Evolutionary conservation across 2,113 vertebrate genomes (phyloP).

Genomic region (Probosciger aterrimus): DNA sequence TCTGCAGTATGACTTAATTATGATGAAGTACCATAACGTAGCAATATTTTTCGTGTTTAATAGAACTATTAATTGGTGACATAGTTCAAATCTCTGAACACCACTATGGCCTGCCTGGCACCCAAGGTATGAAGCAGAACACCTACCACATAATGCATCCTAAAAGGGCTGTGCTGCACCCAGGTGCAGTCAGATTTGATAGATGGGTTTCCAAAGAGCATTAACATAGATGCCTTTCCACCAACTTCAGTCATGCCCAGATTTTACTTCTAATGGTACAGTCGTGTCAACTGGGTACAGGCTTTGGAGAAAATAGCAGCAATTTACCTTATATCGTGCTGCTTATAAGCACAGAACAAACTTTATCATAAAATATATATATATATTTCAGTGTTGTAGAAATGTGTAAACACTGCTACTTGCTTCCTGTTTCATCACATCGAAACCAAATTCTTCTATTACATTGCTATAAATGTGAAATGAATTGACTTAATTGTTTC

Average conservation of each 20-base stretch:
- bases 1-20: neutral
- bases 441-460: neutral
- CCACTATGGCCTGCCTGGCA: neutral
- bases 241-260: neutral
- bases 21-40: neutral
- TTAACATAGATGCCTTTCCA: neutral
- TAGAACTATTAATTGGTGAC: neutral
- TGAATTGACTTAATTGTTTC: neutral
- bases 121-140: neutral
- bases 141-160: neutral
- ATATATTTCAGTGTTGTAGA: neutral
- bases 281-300: neutral
- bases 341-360: neutral
- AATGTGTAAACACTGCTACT: neutral
- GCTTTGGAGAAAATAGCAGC: neutral
- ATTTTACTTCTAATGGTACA: neutral
- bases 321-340: neutral
- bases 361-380: neutral
- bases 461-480: neutral
- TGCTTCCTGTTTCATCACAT: neutral
- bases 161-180: neutral
- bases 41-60: neutral
- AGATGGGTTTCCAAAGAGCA: neutral
- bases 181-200: neutral
- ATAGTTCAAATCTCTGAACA: neutral